phyloP scores from a whole-genome alignment of 2,797 vertebrate species.

The Danio tinwini region DNA sequence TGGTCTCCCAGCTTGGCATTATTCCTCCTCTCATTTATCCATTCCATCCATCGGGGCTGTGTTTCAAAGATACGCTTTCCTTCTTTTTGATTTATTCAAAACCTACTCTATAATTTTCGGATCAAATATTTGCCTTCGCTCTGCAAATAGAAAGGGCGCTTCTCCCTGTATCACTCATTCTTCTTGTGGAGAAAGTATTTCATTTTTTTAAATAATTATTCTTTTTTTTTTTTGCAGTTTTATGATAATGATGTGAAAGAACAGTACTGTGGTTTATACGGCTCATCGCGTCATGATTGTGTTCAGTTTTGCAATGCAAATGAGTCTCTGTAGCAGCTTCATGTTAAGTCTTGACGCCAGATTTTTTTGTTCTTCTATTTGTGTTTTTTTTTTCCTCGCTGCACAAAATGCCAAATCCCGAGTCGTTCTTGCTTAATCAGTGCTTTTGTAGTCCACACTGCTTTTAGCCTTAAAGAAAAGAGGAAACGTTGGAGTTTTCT shows the following conservation, averaged over 20 bases:
- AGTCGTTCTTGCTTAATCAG: constrained; percentile 58
- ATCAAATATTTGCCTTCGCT: constrained; percentile 53
- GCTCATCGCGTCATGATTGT: constrained; percentile 39
- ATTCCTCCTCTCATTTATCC: constrained; percentile 29
- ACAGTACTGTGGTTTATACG: constrained; percentile 36
- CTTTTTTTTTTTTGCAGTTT: constrained; percentile 14
- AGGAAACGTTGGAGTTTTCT: constrained; percentile 60
- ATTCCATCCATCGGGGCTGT: constrained; percentile 18
- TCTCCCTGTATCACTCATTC: constrained; percentile 41
- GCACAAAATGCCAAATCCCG: constrained; percentile 50
- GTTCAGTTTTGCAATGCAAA: constrained; percentile 46
- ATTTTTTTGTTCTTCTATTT: constrained; percentile 22
- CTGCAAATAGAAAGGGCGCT: constrained; percentile 52
- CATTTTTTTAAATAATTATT: no score
- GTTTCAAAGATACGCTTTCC: constrained; percentile 27
- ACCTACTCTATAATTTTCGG: constrained; percentile 40
- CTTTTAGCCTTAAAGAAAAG: constrained; percentile 69
- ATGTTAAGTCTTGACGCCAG: background rate
- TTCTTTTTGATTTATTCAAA: constrained; percentile 36
- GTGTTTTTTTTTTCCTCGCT: constrained; percentile 2
- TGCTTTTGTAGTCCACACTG: constrained; percentile 66
- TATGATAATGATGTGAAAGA: constrained; percentile 40
- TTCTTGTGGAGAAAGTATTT: constrained; percentile 19
- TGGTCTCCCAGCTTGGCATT: constrained; percentile 16
- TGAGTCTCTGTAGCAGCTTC: constrained; percentile 32